These are phyloP conservation scores for Bugulina stolonifera DNA, from an alignment of 2,888 invertebrate species.

Conservation along the genomic window DNA sequence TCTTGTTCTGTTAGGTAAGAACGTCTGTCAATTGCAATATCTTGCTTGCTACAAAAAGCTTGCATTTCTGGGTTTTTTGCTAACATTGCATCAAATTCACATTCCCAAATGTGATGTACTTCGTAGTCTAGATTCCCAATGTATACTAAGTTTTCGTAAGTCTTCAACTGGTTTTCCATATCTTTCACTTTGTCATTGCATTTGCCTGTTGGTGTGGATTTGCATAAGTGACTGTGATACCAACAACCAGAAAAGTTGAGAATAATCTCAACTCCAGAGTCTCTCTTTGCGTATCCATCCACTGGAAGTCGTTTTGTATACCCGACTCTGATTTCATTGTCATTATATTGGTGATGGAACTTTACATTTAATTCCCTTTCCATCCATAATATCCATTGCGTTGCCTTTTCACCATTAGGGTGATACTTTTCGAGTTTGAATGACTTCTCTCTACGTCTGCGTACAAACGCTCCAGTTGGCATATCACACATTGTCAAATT, in stretches of 20 bases:
- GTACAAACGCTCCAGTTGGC: neutral
- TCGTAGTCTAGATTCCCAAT: neutral
- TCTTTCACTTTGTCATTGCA: neutral
- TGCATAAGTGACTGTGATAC: slow-evolving; percentile 1
- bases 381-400: neutral
- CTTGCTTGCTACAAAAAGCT: neutral
- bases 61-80: neutral
- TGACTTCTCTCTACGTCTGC: neutral
- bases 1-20: neutral
- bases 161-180: neutral
- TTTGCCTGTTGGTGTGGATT: neutral
- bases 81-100: slow-evolving; percentile 2
- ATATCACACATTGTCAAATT: neutral
- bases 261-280: neutral
- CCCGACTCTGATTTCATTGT: neutral
- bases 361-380: neutral
- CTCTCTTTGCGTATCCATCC: neutral
- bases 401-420: neutral
- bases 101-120: slow-evolving; percentile 19
- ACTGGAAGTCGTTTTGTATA: neutral
- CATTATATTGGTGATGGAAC: neutral
- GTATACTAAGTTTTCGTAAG: neutral
- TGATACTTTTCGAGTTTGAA: neutral
- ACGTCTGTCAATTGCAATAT: neutral
- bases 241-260: neutral